Conservation (phyloP, 2,113 vertebrate genomes). For the Brachypodius melanocephalos region DNA sequence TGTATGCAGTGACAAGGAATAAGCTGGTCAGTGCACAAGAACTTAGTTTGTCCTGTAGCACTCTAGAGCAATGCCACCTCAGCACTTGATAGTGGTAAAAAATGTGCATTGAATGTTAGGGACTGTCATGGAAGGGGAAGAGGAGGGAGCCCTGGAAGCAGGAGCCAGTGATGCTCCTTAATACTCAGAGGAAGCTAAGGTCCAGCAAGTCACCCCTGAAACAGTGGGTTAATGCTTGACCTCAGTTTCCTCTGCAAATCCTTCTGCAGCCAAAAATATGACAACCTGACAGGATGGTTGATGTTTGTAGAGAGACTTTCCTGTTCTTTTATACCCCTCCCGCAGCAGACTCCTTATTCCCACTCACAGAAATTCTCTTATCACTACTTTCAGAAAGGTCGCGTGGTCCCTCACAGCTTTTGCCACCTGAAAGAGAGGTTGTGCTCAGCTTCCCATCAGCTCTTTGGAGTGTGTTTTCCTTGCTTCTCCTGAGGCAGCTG, state of each 20-base stretch:
- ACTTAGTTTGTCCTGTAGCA: rapidly evolving
- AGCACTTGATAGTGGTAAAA: neutral
- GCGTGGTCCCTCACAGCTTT: neutral
- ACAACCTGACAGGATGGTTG: neutral
- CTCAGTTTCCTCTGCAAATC: neutral
- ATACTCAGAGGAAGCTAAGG: neutral
- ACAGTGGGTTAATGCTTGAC: neutral
- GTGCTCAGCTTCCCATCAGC: neutral
- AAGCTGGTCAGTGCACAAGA: neutral
- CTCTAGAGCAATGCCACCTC: neutral
- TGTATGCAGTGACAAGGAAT: neutral
- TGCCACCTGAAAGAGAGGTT: neutral
- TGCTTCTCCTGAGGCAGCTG: neutral
- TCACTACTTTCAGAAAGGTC: constrained; percentile 3
- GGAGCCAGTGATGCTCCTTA: neutral
- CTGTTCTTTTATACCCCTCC: too few species aligned
- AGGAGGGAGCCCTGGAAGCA: neutral
- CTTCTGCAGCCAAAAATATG: neutral
- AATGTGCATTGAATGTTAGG: neutral
- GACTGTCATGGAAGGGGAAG: neutral
- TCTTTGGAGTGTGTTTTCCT: neutral
- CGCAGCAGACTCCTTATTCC: neutral
- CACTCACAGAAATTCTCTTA: constrained; percentile 21
- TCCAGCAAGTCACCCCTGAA: neutral
- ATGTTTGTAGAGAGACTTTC: neutral